Conservation (phyloP, 2,888 invertebrate genomes). For the Drosophila birchii region DNA sequence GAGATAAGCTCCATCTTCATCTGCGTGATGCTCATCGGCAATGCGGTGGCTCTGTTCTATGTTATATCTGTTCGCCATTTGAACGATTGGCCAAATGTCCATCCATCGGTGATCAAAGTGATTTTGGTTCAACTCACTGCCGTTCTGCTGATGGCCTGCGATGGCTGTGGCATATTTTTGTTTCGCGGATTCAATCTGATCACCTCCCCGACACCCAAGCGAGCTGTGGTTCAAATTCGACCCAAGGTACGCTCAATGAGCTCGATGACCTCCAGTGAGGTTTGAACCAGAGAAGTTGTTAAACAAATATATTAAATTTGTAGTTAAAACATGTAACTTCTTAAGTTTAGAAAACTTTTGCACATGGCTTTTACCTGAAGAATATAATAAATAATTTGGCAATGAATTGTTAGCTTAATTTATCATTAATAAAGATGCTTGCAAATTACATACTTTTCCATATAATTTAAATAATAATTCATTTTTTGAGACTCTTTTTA, state of each 20-base stretch:
- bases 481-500: constrained; percentile 10
- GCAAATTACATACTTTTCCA: no score
- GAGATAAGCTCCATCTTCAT: constrained; percentile 87
- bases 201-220: background rate
- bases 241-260: background rate
- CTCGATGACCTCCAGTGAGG: background rate
- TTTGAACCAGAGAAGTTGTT: background rate
- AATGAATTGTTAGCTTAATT: background rate
- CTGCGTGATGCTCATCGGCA: constrained; percentile 91
- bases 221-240: background rate
- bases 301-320: background rate
- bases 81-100: constrained; percentile 98
- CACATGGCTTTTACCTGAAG: background rate
- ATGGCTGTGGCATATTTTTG: background rate
- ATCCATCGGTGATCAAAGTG: constrained; percentile 84
- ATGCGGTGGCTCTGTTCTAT: constrained; percentile 93
- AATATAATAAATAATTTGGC: background rate
- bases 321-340: constrained; percentile 1
- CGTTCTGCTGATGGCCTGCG: constrained; percentile 12
- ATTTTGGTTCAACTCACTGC: constrained; percentile 1
- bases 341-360: constrained; percentile 4
- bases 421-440: no score
- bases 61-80: constrained; percentile 93
- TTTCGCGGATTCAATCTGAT: constrained; percentile 7
- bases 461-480: background rate